Base-by-base conservation (phyloP, 2,113 vertebrate species). In the Thamnaconus septentrionalis region DNA sequence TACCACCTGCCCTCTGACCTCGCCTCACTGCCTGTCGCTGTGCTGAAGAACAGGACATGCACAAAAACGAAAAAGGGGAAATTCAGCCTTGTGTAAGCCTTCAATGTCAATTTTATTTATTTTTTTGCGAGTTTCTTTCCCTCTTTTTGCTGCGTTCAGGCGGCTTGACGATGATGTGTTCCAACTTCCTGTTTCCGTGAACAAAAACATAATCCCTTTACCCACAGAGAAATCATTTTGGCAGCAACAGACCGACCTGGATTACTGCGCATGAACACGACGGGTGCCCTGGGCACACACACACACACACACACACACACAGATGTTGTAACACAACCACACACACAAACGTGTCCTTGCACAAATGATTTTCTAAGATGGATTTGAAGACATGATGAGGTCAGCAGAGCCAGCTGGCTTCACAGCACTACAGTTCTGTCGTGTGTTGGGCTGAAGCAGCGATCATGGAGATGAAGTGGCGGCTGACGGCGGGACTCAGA, bases 331-430 rank as follows among this genome's bases (percentile, higher is more conserved):
- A 47, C n/a, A 39, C 45, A 43, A 53, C 53, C 53, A 54, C 59
- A 66, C 6, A 31, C 48, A 46, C 45, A 5, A 46, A 46, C 5
- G 45, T 8, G 8, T 5, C 5, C 7, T 41, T 3, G 61, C 65
- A 61, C 51, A 79, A 74, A 56, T 64, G 43, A 71, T 57, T 73
- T 58, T 76, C 56, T 48, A 53, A 5, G 52, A 53, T 31, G 12
- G 48, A 68, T 53, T 63, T n/a, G 64, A 61, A 55, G 52, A 50
- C 12, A 18, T 39, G 58, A 53, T 9, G 69, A 64, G 70, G 67
- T 76, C 61, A 64, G 54, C 9, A 2, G 1, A 59, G 59, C 0
- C 71, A 69, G n/a, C 7, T 9, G 4, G 31, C n/a, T 46, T 44
- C 8, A 31, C 11, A 55, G 53, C 60, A 6, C 48, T 46, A 31